These are phyloP conservation scores for Alosa alosa DNA, from an alignment of 2,113 vertebrate genomes.

Conservation along the genomic window DNA sequence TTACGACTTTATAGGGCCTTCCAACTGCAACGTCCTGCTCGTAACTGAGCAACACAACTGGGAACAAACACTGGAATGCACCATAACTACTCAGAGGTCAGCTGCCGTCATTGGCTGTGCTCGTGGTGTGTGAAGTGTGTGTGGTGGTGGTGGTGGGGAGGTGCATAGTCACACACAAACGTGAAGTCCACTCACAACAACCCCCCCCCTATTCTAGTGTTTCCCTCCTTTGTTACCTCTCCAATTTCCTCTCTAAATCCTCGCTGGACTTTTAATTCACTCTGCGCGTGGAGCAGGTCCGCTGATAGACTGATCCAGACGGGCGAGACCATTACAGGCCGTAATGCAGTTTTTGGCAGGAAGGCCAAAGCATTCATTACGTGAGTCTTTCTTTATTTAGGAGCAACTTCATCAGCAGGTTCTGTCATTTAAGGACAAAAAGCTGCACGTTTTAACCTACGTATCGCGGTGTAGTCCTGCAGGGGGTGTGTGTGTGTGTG, in stretches of 20 bases:
- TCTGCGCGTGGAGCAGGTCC: constrained; percentile 33
- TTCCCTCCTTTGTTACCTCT: constrained; percentile 1
- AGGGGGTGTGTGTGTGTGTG: neutral
- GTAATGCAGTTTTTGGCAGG: constrained; percentile 62
- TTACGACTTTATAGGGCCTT: no score
- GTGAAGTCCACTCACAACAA: neutral
- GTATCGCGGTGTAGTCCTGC: neutral
- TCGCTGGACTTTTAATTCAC: constrained; percentile 45
- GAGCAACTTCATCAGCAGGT: constrained; percentile 50
- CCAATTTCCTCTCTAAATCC: constrained; percentile 36
- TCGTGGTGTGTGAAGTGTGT: neutral
- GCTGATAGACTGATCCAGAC: constrained; percentile 49
- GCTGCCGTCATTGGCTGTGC: neutral
- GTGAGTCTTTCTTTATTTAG: constrained; percentile 54
- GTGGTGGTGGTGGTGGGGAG: constrained; percentile 13
- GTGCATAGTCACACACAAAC: constrained; percentile 38
- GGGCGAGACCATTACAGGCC: constrained; percentile 44
- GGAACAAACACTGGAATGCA: no score
- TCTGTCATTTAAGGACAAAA: constrained; percentile 59
- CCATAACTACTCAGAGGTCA: constrained; percentile 35
- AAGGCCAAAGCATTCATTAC: constrained; percentile 49
- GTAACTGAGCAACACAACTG: no score
- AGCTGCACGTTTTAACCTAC: constrained; percentile 16
- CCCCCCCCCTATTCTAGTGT: neutral
- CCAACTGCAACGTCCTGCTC: no score